Base-by-base conservation (phyloP, 2,888 invertebrate genomes). In the Melinopterus prodromus region DNA sequence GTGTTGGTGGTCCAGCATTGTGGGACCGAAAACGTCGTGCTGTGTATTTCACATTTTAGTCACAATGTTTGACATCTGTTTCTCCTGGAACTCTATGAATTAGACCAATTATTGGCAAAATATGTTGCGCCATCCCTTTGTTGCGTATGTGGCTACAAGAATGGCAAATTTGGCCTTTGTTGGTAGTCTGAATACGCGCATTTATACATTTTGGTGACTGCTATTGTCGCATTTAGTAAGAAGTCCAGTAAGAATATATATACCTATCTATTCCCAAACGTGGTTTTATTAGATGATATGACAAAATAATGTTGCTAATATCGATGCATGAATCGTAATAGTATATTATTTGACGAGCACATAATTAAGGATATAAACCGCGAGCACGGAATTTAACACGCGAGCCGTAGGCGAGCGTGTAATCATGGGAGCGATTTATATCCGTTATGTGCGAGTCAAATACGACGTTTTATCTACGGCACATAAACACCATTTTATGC, bases 21-120 rank as follows among this genome's bases (percentile, higher is more conserved):
- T 53, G 53, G 12, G 5, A 7, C 53, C 12, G 53, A 53, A 53
- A 9, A 53, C 5, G 53, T 53, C 53, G 2, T 53, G 53, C 53
- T 53, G 53, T 53, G 53, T 53, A 53, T 53, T 53, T 53, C 53
- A 53, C 53, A 53, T 53, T 53, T 12, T 53, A 53, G 53, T 53
- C 53, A 53, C 53, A 53, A 53, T 53, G 53, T 53, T 53, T 53
- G 53, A 53, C 53, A 53, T 53, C 53, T 53, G 53, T 53, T 53
- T 53, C 53, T 53, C 53, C 53, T 53, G 53, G 53, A 53, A 53
- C 53, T 53, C 53, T 12, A 53, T 53, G 53, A 53, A 53, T 53
- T 53, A 53, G 53, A 53, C 53, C 53, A 53, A 53, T 53, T 53
- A 53, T 53, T 53, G 53, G 53, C 53, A 53, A 53, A 53, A 53